Conservation (phyloP, 2,888 invertebrate species). For the Syrphus vitripennis region DNA sequence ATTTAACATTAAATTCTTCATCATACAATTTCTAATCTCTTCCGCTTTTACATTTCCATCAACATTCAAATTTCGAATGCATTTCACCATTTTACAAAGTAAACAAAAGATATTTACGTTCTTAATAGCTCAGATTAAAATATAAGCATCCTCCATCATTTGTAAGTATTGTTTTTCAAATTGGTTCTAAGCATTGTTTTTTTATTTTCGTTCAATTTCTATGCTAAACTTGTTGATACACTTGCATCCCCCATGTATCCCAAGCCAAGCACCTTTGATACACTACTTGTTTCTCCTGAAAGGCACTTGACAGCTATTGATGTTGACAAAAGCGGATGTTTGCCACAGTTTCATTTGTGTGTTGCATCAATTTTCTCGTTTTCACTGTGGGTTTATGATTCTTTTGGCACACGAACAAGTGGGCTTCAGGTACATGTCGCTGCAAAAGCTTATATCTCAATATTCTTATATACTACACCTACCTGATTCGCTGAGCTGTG, state of each 20-base stretch:
- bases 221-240: conserved; percentile 46
- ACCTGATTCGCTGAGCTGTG: background rate
- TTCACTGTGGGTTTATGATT: background rate
- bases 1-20: too few species aligned
- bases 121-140: background rate
- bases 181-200: conserved; percentile 4
- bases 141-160: conserved; percentile 20
- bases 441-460: background rate
- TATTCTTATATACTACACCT: background rate
- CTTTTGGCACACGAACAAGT: background rate
- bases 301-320: conserved; percentile 27
- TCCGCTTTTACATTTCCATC: background rate
- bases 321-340: conserved; percentile 38
- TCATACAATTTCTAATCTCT: too few species aligned
- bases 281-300: background rate
- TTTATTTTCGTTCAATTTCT: conserved; percentile 18
- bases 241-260: background rate
- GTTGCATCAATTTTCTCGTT: background rate
- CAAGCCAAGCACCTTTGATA: background rate
- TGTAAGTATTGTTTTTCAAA: conserved; percentile 32
- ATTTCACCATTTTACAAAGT: background rate
- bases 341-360: conserved; percentile 37
- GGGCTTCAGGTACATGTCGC: too few species aligned
- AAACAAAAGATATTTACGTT: background rate
- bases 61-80: background rate